Evolutionary conservation across 2,888 invertebrate species (phyloP), one percentile per base, ranked within the genome.

Genomic region (Peribatodes rhomboidaria): DNA sequence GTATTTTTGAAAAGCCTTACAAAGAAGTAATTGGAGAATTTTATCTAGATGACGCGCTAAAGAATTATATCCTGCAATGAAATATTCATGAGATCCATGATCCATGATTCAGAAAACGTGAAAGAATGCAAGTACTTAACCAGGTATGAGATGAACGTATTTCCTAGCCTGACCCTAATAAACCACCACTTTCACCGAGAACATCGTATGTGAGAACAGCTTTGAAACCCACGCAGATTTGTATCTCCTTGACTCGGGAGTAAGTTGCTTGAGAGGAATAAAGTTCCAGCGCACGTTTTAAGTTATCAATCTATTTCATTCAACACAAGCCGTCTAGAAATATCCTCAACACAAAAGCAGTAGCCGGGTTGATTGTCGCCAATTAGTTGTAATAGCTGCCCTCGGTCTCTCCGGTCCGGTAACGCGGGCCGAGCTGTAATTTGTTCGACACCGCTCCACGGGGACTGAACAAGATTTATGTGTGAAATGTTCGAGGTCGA

Each of bases 361-460:
- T 81, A 82, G 85, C 75, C 70, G 77, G 79, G 79, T 84, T 89
- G 89, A 91, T 90, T 90, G 91, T 89, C 86, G 85, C 86, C 91
- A 92, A 92, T 92, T 92, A 92, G 87, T 84, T 85, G 83, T 89
- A 91, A 91, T 92, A 87, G 86, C 87, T 84, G 86, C 85, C 81
- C 83, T 82, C 81, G 79, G 77, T 80, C 80, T 82, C 85, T 82
- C 81, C 82, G 77, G 60, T 65, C 60, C 65, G 65, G 65, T 65
- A 65, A 65, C 65, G 65, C 59, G 35, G 64, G 9, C 49, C 60
- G 60, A 47, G 64, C 50, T 79, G 88, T 87, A 89, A 90, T 90
- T 89, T 90, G 89, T 86, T 85, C 79, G 77, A 77, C 81, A 78
- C 73, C 68, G 69, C 71, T 68, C 65, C 53, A 62, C 64, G 70